Conservation (phyloP, 2,113 vertebrate species). For the Peromyscus leucopus region DNA sequence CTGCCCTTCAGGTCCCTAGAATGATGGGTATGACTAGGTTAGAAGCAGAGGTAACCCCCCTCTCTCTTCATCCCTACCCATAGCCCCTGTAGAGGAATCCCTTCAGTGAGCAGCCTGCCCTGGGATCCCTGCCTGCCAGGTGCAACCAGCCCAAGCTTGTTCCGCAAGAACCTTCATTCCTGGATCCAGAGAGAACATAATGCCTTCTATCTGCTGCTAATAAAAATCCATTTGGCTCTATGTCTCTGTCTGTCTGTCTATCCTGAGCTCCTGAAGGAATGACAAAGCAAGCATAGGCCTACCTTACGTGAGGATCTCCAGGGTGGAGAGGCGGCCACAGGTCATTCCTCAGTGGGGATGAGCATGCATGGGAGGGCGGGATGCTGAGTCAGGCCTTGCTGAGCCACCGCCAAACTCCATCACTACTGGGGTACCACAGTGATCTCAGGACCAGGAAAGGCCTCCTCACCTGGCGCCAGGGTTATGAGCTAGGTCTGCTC, state of each 20-base stretch:
- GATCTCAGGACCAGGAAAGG: background rate
- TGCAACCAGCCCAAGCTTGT: background rate
- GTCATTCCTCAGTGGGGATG: too few species aligned
- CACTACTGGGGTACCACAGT: background rate
- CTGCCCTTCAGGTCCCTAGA: background rate
- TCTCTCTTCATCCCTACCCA: accelerated
- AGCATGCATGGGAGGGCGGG: background rate
- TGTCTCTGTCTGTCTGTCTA: background rate
- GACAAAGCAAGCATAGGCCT: background rate
- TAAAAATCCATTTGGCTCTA: slow-evolving; percentile 53
- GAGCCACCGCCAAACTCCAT: background rate
- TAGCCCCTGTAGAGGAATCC: background rate
- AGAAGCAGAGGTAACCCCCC: background rate
- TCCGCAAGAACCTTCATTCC: background rate
- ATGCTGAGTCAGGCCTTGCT: background rate
- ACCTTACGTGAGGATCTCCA: background rate
- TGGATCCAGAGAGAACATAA: background rate
- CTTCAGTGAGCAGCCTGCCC: background rate
- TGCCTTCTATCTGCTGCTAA: slow-evolving; percentile 39
- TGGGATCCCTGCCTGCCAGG: background rate
- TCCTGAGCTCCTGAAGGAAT: background rate
- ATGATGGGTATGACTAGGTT: too few species aligned
- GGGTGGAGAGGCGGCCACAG: background rate
- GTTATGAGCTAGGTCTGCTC: background rate
- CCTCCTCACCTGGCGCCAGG: too few species aligned